Conservation (phyloP, 2,888 invertebrate species). For the Synanthedon formicaeformis region DNA sequence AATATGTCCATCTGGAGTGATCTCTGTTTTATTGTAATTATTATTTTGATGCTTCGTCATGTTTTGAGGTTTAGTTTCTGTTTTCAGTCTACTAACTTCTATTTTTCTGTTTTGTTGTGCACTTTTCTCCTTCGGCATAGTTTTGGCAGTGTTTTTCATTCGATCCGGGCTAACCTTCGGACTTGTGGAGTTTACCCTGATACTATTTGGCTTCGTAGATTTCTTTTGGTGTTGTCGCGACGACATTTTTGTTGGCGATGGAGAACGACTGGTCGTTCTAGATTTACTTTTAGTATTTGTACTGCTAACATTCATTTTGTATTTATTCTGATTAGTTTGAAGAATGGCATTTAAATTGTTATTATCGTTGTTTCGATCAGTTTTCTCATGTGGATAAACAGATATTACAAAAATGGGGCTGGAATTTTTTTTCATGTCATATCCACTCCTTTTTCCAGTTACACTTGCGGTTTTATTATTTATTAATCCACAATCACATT, state of each 20-base stretch:
- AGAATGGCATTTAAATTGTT: slow-evolving; percentile 2
- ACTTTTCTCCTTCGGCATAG: slow-evolving; percentile 2
- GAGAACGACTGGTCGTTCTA: slow-evolving; percentile 4
- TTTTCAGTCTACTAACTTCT: too few relatives aligned
- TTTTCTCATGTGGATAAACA: slow-evolving; percentile 29
- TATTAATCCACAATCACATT: slow-evolving; percentile 21
- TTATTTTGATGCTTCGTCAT: not conserved
- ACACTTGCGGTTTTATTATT: slow-evolving; percentile 5
- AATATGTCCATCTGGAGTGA: slow-evolving; percentile 23
- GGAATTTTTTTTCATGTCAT: slow-evolving; percentile 15
- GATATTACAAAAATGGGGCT: slow-evolving; percentile 55
- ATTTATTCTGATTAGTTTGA: slow-evolving; percentile 1
- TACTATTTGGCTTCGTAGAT: not conserved
- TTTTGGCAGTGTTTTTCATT: not conserved
- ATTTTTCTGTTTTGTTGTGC: slow-evolving; percentile 5
- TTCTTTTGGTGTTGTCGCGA: not conserved
- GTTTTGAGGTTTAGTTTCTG: too few relatives aligned
- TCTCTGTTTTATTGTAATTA: slow-evolving; percentile 6
- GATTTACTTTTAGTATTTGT: slow-evolving; percentile 1
- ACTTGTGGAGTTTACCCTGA: not conserved
- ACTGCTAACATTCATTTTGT: slow-evolving; percentile 2
- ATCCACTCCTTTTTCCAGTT: slow-evolving; percentile 7
- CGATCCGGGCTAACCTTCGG: not conserved
- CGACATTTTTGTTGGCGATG: slow-evolving; percentile 3
- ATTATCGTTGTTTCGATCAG: not conserved